Percentiles rank a stretch among this genome's conserved stretches.
These are phyloP conservation scores for Vidua chalybeata DNA, from an alignment of 2,113 vertebrate species.

Conservation along the genomic window DNA sequence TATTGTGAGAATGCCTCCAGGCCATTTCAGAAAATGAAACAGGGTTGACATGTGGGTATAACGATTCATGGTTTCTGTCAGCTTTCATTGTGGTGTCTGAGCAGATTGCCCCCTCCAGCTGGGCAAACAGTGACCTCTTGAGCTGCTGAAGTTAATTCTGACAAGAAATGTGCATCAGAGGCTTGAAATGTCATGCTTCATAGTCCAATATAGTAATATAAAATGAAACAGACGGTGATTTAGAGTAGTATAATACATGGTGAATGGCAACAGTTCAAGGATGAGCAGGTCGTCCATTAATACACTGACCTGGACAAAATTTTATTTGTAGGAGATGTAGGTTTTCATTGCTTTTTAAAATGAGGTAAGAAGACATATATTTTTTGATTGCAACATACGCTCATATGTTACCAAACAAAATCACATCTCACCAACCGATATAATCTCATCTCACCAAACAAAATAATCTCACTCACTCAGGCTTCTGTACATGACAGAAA, in stretches of 20 bases:
- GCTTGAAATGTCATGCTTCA: not conserved
- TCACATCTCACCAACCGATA: not conserved
- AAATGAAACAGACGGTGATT: not conserved
- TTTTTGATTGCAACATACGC: not conserved
- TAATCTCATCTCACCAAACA: not conserved
- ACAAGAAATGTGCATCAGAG: not conserved
- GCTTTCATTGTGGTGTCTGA: not conserved
- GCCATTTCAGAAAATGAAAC: not conserved
- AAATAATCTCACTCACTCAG: not conserved
- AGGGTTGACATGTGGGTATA: not conserved
- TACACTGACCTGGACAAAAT: not conserved
- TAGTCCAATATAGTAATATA: not conserved
- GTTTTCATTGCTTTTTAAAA: not conserved
- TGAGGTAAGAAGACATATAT: not conserved
- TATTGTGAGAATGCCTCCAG: not conserved
- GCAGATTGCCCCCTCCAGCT: not conserved
- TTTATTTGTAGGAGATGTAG: not conserved
- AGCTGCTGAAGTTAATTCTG: not conserved
- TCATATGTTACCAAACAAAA: not conserved
- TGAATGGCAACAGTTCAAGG: not conserved
- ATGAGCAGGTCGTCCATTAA: not conserved
- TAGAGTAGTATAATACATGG: not conserved
- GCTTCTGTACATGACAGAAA: not conserved
- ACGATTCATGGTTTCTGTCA: constrained; percentile 1
- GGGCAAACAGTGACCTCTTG: constrained; percentile 1